Conservation (phyloP, 2,797 vertebrate genomes). For the Tapirus indicus region DNA sequence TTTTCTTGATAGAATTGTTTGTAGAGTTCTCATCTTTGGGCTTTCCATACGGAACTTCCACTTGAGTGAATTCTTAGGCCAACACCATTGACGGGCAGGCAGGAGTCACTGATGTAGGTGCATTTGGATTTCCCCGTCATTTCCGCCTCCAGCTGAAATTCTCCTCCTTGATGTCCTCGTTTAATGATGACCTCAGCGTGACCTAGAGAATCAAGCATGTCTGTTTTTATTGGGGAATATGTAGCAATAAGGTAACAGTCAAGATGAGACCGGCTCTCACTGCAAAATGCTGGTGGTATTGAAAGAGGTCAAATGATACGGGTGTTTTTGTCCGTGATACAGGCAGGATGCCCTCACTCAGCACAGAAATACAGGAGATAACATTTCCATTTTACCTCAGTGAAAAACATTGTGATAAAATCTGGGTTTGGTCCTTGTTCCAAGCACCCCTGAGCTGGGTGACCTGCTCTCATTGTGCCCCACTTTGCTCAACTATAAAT, state of each 20-base stretch:
- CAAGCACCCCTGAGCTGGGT: background rate
- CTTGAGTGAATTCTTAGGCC: background rate
- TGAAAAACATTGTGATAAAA: background rate
- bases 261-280: background rate
- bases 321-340: background rate
- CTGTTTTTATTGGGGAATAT: background rate
- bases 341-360: background rate
- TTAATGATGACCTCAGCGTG: background rate
- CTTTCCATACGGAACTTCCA: background rate
- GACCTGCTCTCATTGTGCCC: background rate
- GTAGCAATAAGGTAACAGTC: background rate
- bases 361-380: background rate
- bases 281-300: background rate
- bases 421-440: background rate
- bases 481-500: background rate
- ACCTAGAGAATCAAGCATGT: background rate
- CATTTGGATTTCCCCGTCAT: background rate
- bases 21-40: background rate
- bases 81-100: background rate
- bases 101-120: background rate
- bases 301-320: background rate
- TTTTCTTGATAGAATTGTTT: background rate
- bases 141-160: constrained; percentile 41
- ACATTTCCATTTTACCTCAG: background rate
- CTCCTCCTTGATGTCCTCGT: background rate